Evolutionary conservation across 2,888 invertebrate genomes (phyloP).

Genomic region (Eilema caniola): DNA sequence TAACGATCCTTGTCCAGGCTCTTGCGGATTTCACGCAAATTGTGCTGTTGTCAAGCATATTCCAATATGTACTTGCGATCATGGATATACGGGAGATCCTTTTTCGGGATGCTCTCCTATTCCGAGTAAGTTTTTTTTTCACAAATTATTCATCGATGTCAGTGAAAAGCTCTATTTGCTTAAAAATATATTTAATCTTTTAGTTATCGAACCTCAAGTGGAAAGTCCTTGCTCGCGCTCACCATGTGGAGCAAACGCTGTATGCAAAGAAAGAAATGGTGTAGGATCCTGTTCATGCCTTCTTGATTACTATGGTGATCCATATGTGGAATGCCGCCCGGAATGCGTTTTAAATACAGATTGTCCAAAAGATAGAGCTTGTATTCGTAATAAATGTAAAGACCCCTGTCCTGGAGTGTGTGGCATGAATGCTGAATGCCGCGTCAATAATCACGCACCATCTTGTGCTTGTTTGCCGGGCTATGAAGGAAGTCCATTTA

Average conservation of each 20-base stretch:
- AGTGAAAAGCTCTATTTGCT: background rate
- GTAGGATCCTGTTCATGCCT: conserved; percentile 94
- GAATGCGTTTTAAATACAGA: conserved; percentile 96
- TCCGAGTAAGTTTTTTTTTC: conserved; percentile 82
- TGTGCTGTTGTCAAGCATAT: conserved; percentile 91
- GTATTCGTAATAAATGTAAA: conserved; percentile 93
- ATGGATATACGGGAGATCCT: conserved; percentile 92
- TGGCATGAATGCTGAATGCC: conserved; percentile 94
- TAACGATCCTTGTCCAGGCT: conserved; percentile 91
- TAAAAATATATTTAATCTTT: conserved; percentile 43
- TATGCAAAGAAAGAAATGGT: conserved; percentile 93
- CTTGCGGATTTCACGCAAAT: conserved; percentile 91
- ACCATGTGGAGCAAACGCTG: conserved; percentile 95
- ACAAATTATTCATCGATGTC: background rate
- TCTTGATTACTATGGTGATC: conserved; percentile 94
- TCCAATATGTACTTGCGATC: conserved; percentile 91
- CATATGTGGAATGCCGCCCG: conserved; percentile 94
- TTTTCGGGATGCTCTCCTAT: conserved; percentile 90
- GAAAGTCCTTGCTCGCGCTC: conserved; percentile 92
- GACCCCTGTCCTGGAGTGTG: conserved; percentile 95
- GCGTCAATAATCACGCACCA: conserved; percentile 93
- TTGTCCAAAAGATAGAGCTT: conserved; percentile 92
- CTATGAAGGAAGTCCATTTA: conserved; percentile 92
- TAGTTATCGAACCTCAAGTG: conserved; percentile 85
- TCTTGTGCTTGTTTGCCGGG: conserved; percentile 91